Conservation (phyloP, 2,888 invertebrate genomes). For the Drosophila pseudotakahashii region DNA sequence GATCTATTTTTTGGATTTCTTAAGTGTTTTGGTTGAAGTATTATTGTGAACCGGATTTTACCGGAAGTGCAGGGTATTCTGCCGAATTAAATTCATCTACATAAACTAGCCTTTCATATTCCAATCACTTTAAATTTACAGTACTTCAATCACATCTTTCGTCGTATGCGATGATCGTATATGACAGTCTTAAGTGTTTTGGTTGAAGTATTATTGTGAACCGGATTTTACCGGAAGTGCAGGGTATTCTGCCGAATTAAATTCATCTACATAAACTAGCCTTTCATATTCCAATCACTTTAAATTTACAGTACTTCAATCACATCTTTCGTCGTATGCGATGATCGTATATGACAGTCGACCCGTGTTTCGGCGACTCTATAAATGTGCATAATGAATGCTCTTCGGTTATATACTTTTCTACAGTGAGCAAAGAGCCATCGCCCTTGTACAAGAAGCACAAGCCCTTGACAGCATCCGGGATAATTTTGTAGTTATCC, state of each 20-base stretch:
- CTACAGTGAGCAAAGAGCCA: constrained; percentile 5
- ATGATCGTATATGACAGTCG: constrained; percentile 32
- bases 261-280: not conserved
- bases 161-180: constrained; percentile 32
- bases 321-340: constrained; percentile 19
- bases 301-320: not conserved
- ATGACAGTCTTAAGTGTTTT: too few relatives aligned
- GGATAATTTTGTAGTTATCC: constrained; percentile 19
- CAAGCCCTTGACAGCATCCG: constrained; percentile 6
- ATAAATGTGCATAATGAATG: constrained; percentile 11
- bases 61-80: too few relatives aligned
- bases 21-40: constrained; percentile 1
- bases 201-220: too few relatives aligned
- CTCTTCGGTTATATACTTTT: constrained; percentile 9
- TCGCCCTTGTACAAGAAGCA: constrained; percentile 37
- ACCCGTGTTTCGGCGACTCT: constrained; percentile 33
- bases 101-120: constrained; percentile 22
- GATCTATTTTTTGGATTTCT: constrained; percentile 43
- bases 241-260: too few relatives aligned
- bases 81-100: not conserved
- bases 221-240: too few relatives aligned
- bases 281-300: constrained; percentile 11
- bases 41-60: not conserved
- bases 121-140: not conserved
- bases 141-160: constrained; percentile 8